These are phyloP conservation scores for Heterochromis multidens DNA, from an alignment of 2,113 vertebrate genomes.

Conservation along the genomic window DNA sequence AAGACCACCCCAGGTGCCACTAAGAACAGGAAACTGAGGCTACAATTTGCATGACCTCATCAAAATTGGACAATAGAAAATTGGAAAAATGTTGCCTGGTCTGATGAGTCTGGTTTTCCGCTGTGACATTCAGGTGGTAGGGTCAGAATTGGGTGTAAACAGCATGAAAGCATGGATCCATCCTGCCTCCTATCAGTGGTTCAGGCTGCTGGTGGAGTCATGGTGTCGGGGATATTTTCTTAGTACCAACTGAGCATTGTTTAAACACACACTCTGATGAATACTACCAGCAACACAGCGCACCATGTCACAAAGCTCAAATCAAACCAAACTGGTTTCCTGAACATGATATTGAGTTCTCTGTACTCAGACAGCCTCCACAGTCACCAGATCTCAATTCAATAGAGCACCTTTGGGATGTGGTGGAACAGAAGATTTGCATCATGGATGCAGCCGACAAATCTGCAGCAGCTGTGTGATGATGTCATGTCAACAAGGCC, in stretches of 20 bases:
- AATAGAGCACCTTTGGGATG: background rate
- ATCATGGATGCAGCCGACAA: background rate
- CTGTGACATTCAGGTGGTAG: no score
- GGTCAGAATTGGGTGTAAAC: no score
- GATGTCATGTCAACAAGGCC: background rate
- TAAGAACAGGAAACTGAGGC: background rate
- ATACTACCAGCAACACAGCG: background rate
- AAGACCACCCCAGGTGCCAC: background rate
- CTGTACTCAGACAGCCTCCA: rapidly evolving
- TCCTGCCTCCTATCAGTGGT: no score
- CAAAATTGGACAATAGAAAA: background rate
- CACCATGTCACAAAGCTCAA: background rate
- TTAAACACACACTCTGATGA: background rate
- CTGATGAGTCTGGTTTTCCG: no score
- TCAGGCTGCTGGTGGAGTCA: no score
- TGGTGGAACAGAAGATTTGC: background rate
- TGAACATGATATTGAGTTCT: background rate
- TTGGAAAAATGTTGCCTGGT: background rate
- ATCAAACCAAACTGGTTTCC: background rate
- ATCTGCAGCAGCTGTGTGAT: background rate
- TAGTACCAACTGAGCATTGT: background rate
- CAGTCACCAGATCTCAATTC: background rate
- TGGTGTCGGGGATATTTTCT: background rate
- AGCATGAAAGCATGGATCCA: no score
- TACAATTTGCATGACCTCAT: background rate